Base-by-base conservation (phyloP, 2,888 invertebrate genomes). In the Ephialtes manifestator region DNA sequence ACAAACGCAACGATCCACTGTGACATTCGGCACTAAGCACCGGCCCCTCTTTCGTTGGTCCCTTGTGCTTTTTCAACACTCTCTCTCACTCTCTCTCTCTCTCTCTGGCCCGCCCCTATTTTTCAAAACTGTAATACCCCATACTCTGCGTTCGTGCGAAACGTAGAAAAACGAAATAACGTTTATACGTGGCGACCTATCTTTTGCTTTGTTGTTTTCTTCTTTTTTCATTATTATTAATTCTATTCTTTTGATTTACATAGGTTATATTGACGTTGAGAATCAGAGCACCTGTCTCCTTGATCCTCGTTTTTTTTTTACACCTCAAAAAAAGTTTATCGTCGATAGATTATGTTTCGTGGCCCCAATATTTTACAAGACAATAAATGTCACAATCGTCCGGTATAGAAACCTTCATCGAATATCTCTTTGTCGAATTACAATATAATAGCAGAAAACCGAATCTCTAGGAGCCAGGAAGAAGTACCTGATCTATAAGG, bases 361-460 rank as follows among this genome's bases (percentile, higher is more conserved):
- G 92, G 92, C 93, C 92, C 92, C 92, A 91, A 92, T 92, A 92
- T 90, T 92, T 91, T 91, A 91, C 89, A 91, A 89, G 89, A 91
- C 87, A 89, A 89, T 87, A 87, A 80, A 80, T 87, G 87, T 89
- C 87, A 86, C 88, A 88, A 85, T 82, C 87, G 87, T 83, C 86
- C 87, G 85, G 75, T 79, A 84, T 88, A 87, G 85, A 86, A 89
- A 88, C 84, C 86, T 63, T 87, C 79, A 65, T 81, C 74, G 72
- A 86, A 79, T 77, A 75, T 74, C 63, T 75, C 78, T 46, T 58
- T 76, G 51, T 70, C 43, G 51, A 80, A 63, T 83, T 77, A 77
- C 72, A 60, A 81, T 81, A 84, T 88, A 88, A 89, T 87, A 78
- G 82, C 86, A 82, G 72, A 87, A 84, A 84, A 74, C 67, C 53